Percentiles rank a stretch among this genome's conserved stretches.
Evolutionary conservation across 2,113 vertebrate species (phyloP).

Genomic region (Oreochromis aureus): DNA sequence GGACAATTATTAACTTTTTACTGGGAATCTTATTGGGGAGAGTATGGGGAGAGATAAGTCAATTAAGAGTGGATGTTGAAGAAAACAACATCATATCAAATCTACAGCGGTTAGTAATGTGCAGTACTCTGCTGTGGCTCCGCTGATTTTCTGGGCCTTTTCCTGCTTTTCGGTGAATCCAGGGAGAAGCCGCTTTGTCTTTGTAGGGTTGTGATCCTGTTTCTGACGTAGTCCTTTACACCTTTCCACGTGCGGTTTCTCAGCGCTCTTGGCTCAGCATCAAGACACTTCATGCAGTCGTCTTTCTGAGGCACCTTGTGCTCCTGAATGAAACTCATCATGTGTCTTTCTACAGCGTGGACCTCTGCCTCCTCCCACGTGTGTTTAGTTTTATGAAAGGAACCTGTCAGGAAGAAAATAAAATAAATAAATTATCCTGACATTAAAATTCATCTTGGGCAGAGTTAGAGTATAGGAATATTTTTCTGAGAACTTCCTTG

Average conservation of each 20-base stretch:
- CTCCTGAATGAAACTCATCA: conserved; percentile 46
- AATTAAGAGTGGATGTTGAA: fast-evolving
- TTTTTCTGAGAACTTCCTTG: fast-evolving
- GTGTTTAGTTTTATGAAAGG: not conserved
- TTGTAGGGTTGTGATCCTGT: conserved; percentile 50
- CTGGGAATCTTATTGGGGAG: fast-evolving
- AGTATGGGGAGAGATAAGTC: fast-evolving
- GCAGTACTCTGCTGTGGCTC: not conserved
- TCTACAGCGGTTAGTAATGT: not conserved
- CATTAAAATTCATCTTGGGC: not conserved
- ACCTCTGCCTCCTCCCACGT: conserved; percentile 46
- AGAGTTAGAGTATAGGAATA: fast-evolving
- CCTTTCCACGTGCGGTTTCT: conserved; percentile 48
- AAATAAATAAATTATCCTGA: not conserved
- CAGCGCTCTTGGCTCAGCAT: conserved; percentile 33
- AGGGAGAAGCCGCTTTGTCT: not conserved
- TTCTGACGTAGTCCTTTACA: conserved; percentile 54
- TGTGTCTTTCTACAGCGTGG: conserved; percentile 49
- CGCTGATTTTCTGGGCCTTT: not conserved
- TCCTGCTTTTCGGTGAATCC: not conserved
- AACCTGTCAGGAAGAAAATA: not conserved
- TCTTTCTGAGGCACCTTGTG: conserved; percentile 50
- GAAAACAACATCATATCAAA: not conserved
- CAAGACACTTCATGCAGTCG: conserved; percentile 46
- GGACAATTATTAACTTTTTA: not conserved